Percentiles rank a stretch among this genome's conserved stretches.
phyloP scores from a whole-genome alignment of 2,797 vertebrate genomes.

The Melanotaenia pygmaea region DNA sequence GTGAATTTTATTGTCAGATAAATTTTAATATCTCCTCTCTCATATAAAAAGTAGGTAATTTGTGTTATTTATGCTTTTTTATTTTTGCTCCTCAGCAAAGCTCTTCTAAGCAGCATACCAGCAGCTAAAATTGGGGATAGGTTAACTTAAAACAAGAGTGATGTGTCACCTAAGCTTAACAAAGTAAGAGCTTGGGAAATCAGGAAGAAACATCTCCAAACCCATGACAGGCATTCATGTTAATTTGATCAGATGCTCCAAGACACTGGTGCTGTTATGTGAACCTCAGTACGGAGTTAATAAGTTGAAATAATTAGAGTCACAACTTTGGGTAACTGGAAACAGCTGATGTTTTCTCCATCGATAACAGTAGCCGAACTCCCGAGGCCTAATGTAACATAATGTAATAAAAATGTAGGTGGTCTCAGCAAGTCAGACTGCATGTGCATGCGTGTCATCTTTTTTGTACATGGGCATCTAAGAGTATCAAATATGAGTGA shows the following conservation, averaged over 20 bases:
- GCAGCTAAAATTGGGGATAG: not conserved
- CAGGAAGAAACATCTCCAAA: slow-evolving; percentile 49
- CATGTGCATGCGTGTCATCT: slow-evolving; percentile 1
- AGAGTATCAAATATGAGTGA: not conserved
- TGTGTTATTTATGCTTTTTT: not conserved
- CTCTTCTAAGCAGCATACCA: not conserved
- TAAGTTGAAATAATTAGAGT: slow-evolving; percentile 76
- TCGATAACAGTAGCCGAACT: slow-evolving; percentile 44
- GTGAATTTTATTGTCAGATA: not conserved
- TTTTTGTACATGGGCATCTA: not conserved
- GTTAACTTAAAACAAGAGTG: not conserved
- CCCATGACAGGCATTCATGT: slow-evolving; percentile 77
- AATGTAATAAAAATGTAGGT: slow-evolving; percentile 20
- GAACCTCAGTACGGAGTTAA: slow-evolving; percentile 56
- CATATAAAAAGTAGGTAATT: not conserved
- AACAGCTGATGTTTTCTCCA: slow-evolving; percentile 85
- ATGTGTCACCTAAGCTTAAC: slow-evolving; percentile 17
- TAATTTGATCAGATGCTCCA: slow-evolving; percentile 70
- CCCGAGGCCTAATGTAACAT: slow-evolving; percentile 38
- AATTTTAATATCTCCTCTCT: too few species aligned
- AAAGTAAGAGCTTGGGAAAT: slow-evolving; percentile 39
- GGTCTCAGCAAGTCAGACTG: not conserved
- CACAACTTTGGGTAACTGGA: slow-evolving; percentile 78
- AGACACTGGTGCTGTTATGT: slow-evolving; percentile 67
- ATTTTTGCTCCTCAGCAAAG: not conserved